Evolutionary conservation across 2,797 vertebrate species (phyloP), one percentile per base, ranked within the genome.

Genomic region (Coregonus sp.): DNA sequence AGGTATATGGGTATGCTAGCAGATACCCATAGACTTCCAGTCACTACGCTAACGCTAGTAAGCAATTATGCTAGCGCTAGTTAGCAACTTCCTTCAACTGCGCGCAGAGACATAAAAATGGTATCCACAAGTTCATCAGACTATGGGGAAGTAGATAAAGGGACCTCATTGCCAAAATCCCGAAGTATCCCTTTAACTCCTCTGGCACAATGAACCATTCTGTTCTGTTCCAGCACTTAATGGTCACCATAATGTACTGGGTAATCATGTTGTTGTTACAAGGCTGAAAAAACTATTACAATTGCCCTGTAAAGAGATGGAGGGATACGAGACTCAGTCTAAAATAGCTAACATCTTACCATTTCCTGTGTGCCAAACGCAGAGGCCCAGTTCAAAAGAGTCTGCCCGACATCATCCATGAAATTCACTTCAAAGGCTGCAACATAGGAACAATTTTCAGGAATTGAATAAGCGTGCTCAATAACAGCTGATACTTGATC

Each of bases 291-390:
- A 72, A 72, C 50, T 6, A 70, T 18, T 56, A 78, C 77, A 33
- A 33, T 33, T 33, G 31, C 31, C 9, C 40, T 47, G 40, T 47
- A 68, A 9, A 71, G 5, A 51, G 77, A 37, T 16, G 20, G 52
- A 51, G 1, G 33, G 9, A 29, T 40, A 14, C 12, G 14, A 25
- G 56, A 47, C 15, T 9, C 9, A 12, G 33, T 20, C 4, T 20
- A 2, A 15, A 5, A 61, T 1, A 63, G 25, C 31, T 6, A 29
- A 20, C 16, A n/a, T 37, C 9, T 25, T 93, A 99, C 98, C 98
- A 99, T 99, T 94, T 99, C 98, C 92, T 99, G 98, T 89, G 98
- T 99, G 89, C 98, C 98, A 87, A 99, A 99, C 15, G 98, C 98
- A 82, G 98, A 99, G 54, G 98, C 98, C 98, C 98, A 99, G 89